Evolutionary conservation across 1,140 invertebrate genomes (phyloP), one percentile per base, ranked within the genome.

Genomic region (Ceratina calcarata): DNA sequence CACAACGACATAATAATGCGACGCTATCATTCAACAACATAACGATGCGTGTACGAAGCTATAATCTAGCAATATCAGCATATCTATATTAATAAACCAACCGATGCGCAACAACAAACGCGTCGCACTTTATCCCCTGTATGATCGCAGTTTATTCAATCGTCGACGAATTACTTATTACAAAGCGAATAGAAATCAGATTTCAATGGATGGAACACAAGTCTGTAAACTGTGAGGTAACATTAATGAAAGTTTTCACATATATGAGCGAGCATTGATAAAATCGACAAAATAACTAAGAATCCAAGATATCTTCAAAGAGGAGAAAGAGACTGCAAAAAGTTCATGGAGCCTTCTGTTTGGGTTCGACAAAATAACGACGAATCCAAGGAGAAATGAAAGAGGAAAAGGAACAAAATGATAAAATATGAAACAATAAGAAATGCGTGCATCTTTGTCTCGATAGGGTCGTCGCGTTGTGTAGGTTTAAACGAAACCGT

Each of bases 401-500:
- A 66, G 20, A 4, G 16, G n/a, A 45, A 45, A 8, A 10, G 3
- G 37, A 10, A 45, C 2, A 10, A 7, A 45, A 45, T 45, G 37
- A 45, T 45, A 45, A 45, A 45, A 45, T n/a, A n/a, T n/a, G n/a
- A n/a, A n/a, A n/a, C 49, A 18, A 57, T 15, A 18, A 77, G 70
- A 70, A 70, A 45, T 61, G 7, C 0, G 45, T 18, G 18, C 22
- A 37, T 2, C 27, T 32, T 32, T 37, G 4, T 60, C 27, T 62
- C 22, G 2, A 24, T 62, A 45, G 13, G 8, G 24, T 24, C 20
- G 60, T 83, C 81, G 80, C 81, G 37, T 80, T 51, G 4, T 2
- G 2, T n/a, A 12, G 37, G 7, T 64, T 61, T 60, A 82, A 76
- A 78, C 55, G 71, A 84, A 58, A 83, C 18, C 24, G 20, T 61